Evolutionary conservation across 2,113 vertebrate genomes (phyloP), one percentile per base, ranked within the genome.

Genomic region (Cinclus mexicanus): DNA sequence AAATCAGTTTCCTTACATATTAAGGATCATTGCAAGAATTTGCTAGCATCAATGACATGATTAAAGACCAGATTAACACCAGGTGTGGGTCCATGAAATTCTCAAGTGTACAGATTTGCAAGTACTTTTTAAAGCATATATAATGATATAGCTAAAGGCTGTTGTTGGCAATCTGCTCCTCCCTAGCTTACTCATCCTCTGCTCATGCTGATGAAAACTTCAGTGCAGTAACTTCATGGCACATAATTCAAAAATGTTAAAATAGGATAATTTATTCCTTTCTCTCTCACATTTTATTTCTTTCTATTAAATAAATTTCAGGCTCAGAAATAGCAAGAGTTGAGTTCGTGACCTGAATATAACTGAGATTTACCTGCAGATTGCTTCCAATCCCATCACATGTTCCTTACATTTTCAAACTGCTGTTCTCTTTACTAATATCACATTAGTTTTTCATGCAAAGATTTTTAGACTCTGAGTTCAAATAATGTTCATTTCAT

Each of bases 281-380:
- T 92, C 37, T 65, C 18, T 72, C 82, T 84, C 72, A 75, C 35
- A 61, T 89, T 94, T 89, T 91, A 87, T 95, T 95, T 96, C 68
- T 77, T 89, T 83, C 52, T 93, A 52, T 93, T 93, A 90, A 95
- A 90, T 94, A 88, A 74, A 89, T 94, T 95, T 78, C 76, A 84
- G 60, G 9, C 69, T 87, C 1, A 2, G 53, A 94, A 93, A 35
- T 90, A 92, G 75, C 68, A 90, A 87, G 83, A 92, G 71, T 92
- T 87, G 63, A 83, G 76, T 89, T 91, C 0, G 6, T 96, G 93
- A 89, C 68, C 85, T 90, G 88, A 89, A 83, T 94, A 57, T 31
- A 90, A 18, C 64, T 94, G 64, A 93, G 56, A 88, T 89, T 90
- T 94, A 94, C 79, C 86, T 95, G 41, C 64, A 92, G 83, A 49